These are phyloP conservation scores for Malacoraja senta DNA, from an alignment of 2,797 vertebrate genomes.

Conservation along the genomic window DNA sequence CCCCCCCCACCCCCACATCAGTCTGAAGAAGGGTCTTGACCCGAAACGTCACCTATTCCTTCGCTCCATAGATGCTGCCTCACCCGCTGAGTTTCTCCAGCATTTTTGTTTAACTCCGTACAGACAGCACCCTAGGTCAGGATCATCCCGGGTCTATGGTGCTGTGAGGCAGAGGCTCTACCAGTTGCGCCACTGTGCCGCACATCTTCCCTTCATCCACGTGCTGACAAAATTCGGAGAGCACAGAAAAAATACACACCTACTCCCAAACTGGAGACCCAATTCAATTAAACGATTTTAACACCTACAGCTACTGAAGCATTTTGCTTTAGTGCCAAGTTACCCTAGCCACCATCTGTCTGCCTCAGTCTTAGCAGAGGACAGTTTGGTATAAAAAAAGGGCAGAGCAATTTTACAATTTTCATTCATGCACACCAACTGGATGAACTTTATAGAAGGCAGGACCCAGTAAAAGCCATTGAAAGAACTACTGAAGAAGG, in stretches of 20 bases:
- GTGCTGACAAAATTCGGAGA: background rate
- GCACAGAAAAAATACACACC: background rate
- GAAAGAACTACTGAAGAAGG: background rate
- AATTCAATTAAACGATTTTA: background rate
- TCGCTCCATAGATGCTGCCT: too few species aligned
- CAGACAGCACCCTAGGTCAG: too few species aligned
- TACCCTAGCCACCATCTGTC: background rate
- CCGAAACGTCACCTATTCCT: too few species aligned
- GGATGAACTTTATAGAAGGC: background rate
- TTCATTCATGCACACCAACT: background rate
- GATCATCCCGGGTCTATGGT: too few species aligned
- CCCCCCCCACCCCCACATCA: too few species aligned
- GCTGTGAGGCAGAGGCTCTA: too few species aligned
- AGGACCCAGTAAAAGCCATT: background rate
- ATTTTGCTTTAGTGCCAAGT: background rate
- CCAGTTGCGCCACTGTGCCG: too few species aligned
- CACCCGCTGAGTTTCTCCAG: too few species aligned
- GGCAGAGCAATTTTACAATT: background rate
- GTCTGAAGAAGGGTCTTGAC: too few species aligned
- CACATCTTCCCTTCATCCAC: background rate
- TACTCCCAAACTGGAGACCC: background rate
- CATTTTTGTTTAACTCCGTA: too few species aligned
- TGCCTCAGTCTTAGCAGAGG: background rate
- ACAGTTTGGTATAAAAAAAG: background rate
- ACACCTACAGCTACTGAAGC: background rate